phyloP scores from a whole-genome alignment of 1,140 invertebrate genomes.

The Cyclargus thomasi region DNA sequence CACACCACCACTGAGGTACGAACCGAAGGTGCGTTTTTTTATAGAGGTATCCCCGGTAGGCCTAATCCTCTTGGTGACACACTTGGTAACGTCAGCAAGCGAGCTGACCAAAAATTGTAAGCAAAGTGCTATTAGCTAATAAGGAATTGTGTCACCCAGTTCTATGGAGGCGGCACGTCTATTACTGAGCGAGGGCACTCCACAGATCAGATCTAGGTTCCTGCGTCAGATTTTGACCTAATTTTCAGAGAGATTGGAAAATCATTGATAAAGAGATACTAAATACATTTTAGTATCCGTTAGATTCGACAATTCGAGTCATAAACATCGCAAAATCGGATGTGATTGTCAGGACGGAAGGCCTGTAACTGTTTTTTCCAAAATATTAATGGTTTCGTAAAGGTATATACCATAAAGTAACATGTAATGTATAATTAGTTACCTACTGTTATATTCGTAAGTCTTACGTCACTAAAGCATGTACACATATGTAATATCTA shows the following conservation, averaged over 20 bases:
- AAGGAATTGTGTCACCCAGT: slow-evolving; percentile 68
- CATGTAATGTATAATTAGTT: no score
- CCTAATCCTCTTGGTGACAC: slow-evolving; percentile 55
- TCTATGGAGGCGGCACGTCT: slow-evolving; percentile 57
- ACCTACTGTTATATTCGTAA: no score
- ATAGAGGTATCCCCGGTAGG: slow-evolving; percentile 70
- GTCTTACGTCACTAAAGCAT: no score
- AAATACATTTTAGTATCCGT: no score
- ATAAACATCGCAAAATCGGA: no score
- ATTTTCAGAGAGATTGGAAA: neutral
- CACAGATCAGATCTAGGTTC: neutral
- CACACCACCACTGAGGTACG: slow-evolving; percentile 70
- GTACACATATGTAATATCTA: no score
- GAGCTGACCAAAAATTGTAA: slow-evolving; percentile 34
- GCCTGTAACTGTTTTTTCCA: no score
- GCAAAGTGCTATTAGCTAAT: slow-evolving; percentile 58
- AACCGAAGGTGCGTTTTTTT: slow-evolving; percentile 71
- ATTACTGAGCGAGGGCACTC: slow-evolving; percentile 55
- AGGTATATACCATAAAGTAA: no score
- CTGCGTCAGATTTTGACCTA: neutral
- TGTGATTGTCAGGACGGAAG: no score
- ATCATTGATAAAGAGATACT: neutral
- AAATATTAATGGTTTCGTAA: no score
- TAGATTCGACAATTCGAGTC: no score
- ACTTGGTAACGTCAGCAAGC: slow-evolving; percentile 12